Base-by-base conservation (phyloP, 2,797 vertebrate species). In the Limnodromus scolopaceus region DNA sequence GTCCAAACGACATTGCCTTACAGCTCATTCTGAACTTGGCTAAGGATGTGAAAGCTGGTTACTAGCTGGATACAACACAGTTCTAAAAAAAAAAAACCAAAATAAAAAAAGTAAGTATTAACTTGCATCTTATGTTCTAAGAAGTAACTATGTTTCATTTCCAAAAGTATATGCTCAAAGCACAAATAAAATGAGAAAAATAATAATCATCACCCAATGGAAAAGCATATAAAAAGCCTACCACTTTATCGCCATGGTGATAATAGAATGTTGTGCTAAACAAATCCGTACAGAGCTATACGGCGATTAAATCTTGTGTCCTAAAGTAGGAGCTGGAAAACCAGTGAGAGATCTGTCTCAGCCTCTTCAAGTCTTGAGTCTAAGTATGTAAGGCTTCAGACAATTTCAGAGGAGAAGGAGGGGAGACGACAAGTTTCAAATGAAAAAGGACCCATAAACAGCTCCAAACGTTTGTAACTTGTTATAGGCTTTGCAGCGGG, bases 181-280 rank as follows among this genome's bases (percentile, higher is more conserved):
- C 84, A 91, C 81, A 94, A 94, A 76, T 70, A 92, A 92, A 93
- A 84, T 79, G 49, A 78, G 64, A 78, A 84, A 88, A 87, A 95
- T 81, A 83, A 71, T 81, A 20, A 84, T 84, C 51, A 53, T 80
- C 61, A 39, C 85, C 80, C 68, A 84, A 89, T 60, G 85, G 94
- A 89, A 97, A 79, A 78, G 61, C 85, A n/a, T 80, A 64, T 75
- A 86, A 92, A 89, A 89, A 92, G 78, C 86, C 94, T 88, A 64
- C 58, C 76, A 79, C 88, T 95, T 91, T 85, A 97, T 98, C 92
- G 79, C 96, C 87, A 94, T 97, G 95, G 96, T 41, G 66, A 97
- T 96, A 65, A 91, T 80, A 78, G 91, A 76, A 95, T 77, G 66
- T 94, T 96, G 84, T 95, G 55, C 80, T 92, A 92, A 96, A 92